These are phyloP conservation scores for Fregetta grallaria DNA, from an alignment of 2,113 vertebrate species.

Conservation along the genomic window DNA sequence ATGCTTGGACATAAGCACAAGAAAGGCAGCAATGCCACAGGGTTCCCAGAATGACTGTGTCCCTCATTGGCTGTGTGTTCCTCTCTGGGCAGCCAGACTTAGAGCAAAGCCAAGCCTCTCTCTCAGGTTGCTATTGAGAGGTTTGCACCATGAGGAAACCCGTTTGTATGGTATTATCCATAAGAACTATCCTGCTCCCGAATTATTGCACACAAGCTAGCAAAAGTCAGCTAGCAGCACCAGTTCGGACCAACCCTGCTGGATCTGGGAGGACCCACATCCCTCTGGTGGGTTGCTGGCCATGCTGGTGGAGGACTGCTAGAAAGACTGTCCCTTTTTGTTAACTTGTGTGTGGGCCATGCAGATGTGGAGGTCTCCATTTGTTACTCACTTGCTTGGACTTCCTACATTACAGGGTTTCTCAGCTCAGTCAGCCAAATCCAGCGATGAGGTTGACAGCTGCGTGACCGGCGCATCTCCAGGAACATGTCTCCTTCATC, in stretches of 20 bases:
- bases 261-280: background rate
- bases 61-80: fast-evolving
- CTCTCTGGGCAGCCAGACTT: background rate
- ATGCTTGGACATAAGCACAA: background rate
- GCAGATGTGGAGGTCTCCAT: background rate
- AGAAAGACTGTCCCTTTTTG: background rate
- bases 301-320: background rate
- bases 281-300: background rate
- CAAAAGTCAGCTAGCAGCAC: background rate
- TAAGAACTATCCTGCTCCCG: background rate
- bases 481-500: background rate
- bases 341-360: too few relatives aligned
- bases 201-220: fast-evolving
- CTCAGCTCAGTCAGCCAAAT: background rate
- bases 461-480: background rate
- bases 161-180: fast-evolving
- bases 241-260: background rate
- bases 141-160: background rate
- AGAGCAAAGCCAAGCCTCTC: background rate
- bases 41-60: fast-evolving
- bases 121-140: background rate
- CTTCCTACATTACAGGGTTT: background rate
- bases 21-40: background rate
- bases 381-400: background rate
- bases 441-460: background rate